Conservation (phyloP, 1,140 invertebrate species). For the Idris sp. region DNA sequence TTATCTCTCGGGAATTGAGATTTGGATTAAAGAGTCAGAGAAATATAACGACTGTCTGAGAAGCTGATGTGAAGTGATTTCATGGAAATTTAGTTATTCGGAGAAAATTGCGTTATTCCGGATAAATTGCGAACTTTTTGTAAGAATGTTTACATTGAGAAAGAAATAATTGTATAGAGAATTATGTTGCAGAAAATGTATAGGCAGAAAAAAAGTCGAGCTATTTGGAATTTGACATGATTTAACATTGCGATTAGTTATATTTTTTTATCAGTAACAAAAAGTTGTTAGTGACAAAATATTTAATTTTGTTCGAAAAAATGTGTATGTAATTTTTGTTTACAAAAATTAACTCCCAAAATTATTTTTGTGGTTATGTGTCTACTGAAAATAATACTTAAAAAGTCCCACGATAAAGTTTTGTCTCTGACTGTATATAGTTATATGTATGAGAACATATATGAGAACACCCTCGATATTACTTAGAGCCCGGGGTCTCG, state of each 20-base stretch:
- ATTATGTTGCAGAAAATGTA: background rate
- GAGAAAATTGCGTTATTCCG: constrained; percentile 33
- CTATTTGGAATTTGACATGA: no score
- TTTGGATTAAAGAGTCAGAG: constrained; percentile 43
- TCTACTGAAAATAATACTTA: no score
- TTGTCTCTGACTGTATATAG: constrained; percentile 57
- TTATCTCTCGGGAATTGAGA: constrained; percentile 43
- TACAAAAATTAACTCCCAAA: no score
- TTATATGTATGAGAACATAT: constrained; percentile 52
- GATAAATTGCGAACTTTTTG: constrained; percentile 25
- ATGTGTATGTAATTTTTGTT: no score
- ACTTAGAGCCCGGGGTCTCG: constrained; percentile 51
- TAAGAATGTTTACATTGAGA: constrained; percentile 25
- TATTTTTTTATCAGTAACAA: no score
- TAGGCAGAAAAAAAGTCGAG: constrained; percentile 5
- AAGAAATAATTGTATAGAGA: constrained; percentile 26
- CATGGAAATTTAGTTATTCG: constrained; percentile 32
- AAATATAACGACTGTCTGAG: constrained; percentile 27
- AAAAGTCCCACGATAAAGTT: no score
- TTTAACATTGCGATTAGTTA: no score
- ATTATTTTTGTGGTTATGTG: no score
- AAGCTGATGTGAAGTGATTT: constrained; percentile 38
- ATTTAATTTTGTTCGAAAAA: no score
- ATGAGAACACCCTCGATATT: constrained; percentile 53
- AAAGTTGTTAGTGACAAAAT: no score